Evolutionary conservation across 2,113 vertebrate species (phyloP).

Genomic region (Athene cunicularia): DNA sequence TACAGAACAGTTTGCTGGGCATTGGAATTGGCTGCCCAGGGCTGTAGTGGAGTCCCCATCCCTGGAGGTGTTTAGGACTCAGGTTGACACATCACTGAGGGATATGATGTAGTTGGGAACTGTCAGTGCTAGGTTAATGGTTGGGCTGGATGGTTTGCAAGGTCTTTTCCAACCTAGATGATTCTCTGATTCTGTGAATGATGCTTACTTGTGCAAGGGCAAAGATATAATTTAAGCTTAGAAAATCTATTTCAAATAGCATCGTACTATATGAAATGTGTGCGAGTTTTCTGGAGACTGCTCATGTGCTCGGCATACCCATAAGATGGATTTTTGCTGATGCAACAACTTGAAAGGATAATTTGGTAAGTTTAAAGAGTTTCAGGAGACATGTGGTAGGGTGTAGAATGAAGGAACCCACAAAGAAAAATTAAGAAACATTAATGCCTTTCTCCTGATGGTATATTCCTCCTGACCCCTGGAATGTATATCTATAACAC

Average conservation of each 20-base stretch:
- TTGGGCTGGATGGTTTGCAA: too few species aligned
- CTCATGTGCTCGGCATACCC: background rate
- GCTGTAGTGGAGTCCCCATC: too few species aligned
- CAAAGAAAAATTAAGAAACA: background rate
- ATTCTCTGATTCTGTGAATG: background rate
- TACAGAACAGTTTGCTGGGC: too few species aligned
- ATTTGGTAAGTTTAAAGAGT: background rate
- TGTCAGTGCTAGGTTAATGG: too few species aligned
- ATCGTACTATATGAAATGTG: background rate
- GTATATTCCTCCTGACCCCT: background rate
- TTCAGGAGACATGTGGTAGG: rapidly evolving
- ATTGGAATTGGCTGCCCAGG: too few species aligned
- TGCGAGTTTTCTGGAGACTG: background rate
- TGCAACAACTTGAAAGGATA: background rate
- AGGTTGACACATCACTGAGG: too few species aligned
- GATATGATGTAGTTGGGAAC: too few species aligned
- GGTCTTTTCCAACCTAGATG: too few species aligned
- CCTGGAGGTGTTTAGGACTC: too few species aligned
- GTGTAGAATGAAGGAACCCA: background rate
- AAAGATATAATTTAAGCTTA: background rate
- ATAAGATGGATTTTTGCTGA: background rate
- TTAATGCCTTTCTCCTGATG: background rate
- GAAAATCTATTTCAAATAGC: background rate
- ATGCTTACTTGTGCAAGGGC: background rate
- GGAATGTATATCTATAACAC: background rate